Evolutionary conservation across 2,797 vertebrate species (phyloP).

Genomic region (Parambassis ranga): DNA sequence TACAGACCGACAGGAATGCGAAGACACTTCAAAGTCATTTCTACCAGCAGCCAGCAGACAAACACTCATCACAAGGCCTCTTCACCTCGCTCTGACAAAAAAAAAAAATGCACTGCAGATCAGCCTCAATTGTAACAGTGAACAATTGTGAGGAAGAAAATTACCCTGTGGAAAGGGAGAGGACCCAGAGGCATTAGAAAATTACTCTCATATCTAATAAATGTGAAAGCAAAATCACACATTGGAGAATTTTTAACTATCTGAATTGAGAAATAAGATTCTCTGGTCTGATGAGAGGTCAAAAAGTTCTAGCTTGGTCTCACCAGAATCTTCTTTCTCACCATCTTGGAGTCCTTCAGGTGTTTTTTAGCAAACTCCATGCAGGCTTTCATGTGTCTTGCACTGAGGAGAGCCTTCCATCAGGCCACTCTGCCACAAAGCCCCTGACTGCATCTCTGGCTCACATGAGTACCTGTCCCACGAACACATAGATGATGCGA

Average conservation of each 20-base stretch:
- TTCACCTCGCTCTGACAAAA: constrained; percentile 37
- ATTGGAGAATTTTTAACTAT: neutral
- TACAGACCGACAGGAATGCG: constrained; percentile 23
- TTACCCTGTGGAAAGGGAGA: constrained; percentile 7
- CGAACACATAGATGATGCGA: too few relatives aligned
- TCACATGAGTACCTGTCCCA: too few relatives aligned
- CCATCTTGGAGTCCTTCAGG: too few relatives aligned
- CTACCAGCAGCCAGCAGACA: constrained; percentile 27
- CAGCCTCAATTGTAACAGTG: constrained; percentile 1
- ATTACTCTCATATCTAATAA: neutral
- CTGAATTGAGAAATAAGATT: too few relatives aligned
- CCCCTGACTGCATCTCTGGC: too few relatives aligned
- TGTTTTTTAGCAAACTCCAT: too few relatives aligned
- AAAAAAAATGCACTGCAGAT: constrained; percentile 19
- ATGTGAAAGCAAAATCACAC: neutral
- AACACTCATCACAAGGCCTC: constrained; percentile 51
- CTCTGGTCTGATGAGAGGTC: too few relatives aligned
- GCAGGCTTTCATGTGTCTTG: too few relatives aligned
- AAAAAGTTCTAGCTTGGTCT: too few relatives aligned
- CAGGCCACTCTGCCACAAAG: too few relatives aligned
- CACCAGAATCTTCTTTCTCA: too few relatives aligned
- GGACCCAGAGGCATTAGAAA: neutral
- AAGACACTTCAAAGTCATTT: constrained; percentile 46
- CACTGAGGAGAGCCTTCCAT: too few relatives aligned
- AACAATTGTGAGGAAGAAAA: constrained; percentile 13